phyloP scores from a whole-genome alignment of 2,113 vertebrate species.

The Rhea americana region DNA sequence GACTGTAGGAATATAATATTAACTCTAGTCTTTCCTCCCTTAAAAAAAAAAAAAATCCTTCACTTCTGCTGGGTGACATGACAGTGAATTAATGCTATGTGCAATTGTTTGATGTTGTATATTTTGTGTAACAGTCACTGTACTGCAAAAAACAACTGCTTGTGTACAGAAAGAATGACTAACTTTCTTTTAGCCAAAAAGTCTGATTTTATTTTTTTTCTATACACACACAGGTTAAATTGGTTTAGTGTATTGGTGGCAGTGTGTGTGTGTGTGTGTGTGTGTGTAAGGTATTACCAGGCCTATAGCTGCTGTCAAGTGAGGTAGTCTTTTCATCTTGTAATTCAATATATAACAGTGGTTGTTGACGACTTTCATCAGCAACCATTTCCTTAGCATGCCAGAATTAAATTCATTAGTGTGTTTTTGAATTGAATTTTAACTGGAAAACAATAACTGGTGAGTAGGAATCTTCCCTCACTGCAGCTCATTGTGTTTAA shows the following conservation, averaged over 20 bases:
- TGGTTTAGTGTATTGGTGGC: neutral
- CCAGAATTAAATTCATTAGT: neutral
- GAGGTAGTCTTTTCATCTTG: neutral
- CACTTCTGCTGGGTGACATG: neutral
- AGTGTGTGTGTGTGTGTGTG: rapidly evolving
- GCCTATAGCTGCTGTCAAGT: neutral
- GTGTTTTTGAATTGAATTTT: neutral
- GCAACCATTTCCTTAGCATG: neutral
- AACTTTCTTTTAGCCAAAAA: neutral
- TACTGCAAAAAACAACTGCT: neutral
- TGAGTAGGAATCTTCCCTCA: neutral
- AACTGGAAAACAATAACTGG: slow-evolving; percentile 11
- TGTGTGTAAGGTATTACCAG: neutral
- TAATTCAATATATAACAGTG: neutral
- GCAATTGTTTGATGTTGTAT: neutral
- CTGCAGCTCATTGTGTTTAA: neutral
- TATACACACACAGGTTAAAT: rapidly evolving
- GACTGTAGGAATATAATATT: rapidly evolving
- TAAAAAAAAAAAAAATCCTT: neutral
- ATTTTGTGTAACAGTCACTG: rapidly evolving
- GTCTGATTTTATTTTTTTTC: neutral
- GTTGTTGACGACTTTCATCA: neutral
- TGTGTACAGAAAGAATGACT: neutral
- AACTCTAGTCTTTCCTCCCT: neutral
- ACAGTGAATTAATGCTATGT: neutral